A percentile compares a stretch with the other conserved stretches of the same genome.
Evolutionary conservation across 1,140 invertebrate species (phyloP).

Genomic region (Antheraea mylitta): DNA sequence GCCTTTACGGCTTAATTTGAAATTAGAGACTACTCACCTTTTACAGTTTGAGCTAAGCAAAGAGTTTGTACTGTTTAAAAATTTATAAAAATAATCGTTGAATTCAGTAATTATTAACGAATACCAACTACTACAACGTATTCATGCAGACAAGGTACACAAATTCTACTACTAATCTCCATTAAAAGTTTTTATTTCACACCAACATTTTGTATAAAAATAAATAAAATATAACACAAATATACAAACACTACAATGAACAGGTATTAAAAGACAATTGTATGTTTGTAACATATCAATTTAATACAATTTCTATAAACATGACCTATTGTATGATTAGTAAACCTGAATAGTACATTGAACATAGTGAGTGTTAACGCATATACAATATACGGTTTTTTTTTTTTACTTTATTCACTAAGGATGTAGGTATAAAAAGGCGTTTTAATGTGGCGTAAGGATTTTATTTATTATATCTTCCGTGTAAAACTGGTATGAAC

Average conservation of each 20-base stretch:
- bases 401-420: slow-evolving; percentile 27
- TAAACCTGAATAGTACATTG: slow-evolving; percentile 60
- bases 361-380: slow-evolving; percentile 43
- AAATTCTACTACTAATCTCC: slow-evolving; percentile 27
- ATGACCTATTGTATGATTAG: slow-evolving; percentile 73
- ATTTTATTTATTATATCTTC: slow-evolving; percentile 19
- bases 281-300: slow-evolving; percentile 72
- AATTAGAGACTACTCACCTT: no score
- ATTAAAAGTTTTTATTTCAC: slow-evolving; percentile 37
- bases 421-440: slow-evolving; percentile 56
- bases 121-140: no score
- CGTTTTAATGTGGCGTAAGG: slow-evolving; percentile 37
- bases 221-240: slow-evolving; percentile 32
- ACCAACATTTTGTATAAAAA: slow-evolving; percentile 30
- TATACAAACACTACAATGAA: slow-evolving; percentile 16
- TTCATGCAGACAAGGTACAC: slow-evolving; percentile 19
- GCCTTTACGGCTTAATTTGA: no score
- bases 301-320: slow-evolving; percentile 74
- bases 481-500: slow-evolving; percentile 17
- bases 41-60: no score
- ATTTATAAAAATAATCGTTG: no score
- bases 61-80: no score
- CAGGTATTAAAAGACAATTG: slow-evolving; percentile 64
- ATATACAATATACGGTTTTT: no score
- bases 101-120: no score